Evolutionary conservation across 2,113 vertebrate genomes (phyloP).

Genomic region (Anguilla rostrata): DNA sequence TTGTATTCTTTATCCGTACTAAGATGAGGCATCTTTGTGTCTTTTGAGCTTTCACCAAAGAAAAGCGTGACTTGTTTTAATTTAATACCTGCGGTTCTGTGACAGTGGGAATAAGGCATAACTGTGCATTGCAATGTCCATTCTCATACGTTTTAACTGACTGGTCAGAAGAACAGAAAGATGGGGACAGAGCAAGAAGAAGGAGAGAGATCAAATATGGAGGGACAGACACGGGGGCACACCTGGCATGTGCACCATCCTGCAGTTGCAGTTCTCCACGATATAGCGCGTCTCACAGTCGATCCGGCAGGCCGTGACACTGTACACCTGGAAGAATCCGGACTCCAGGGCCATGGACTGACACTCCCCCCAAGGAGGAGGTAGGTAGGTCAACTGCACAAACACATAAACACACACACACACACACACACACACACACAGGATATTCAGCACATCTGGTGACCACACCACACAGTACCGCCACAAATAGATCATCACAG

Average conservation of each 20-base stretch:
- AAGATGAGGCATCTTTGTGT: too few relatives aligned
- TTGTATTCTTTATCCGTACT: too few relatives aligned
- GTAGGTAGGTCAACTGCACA: constrained; percentile 89
- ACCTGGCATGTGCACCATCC: constrained; percentile 99
- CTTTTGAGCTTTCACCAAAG: too few relatives aligned
- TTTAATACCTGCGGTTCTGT: too few relatives aligned
- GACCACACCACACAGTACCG: neutral
- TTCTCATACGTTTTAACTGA: too few relatives aligned
- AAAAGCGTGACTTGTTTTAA: too few relatives aligned
- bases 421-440: neutral
- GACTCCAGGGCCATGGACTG: constrained; percentile 86
- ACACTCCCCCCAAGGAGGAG: constrained; percentile 95
- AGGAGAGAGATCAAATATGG: neutral
- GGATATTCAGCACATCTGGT: neutral
- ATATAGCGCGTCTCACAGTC: constrained; percentile 99
- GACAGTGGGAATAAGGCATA: too few relatives aligned
- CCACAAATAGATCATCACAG: too few relatives aligned
- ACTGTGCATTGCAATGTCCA: neutral
- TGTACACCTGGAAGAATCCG: constrained; percentile 94
- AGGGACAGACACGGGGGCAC: neutral
- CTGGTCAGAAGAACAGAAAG: too few relatives aligned
- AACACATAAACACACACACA: constrained; percentile 41
- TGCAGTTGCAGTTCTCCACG: constrained; percentile 98
- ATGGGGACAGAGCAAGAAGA: neutral
- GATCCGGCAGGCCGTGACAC: constrained; percentile 93